These are phyloP conservation scores for Fregata magnificens DNA, from an alignment of 2,113 vertebrate genomes.

Conservation along the genomic window DNA sequence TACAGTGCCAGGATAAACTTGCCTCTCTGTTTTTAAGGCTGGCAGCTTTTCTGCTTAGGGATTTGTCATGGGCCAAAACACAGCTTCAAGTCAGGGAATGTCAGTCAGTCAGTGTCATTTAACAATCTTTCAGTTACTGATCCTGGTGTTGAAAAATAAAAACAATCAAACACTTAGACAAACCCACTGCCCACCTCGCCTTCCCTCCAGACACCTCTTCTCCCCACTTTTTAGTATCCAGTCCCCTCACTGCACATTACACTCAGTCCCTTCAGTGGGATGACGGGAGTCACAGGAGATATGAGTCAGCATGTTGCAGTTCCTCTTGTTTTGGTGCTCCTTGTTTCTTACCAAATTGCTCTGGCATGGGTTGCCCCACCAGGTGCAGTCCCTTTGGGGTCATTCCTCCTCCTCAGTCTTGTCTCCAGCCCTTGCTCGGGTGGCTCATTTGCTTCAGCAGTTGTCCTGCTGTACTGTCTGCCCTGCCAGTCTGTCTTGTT, in stretches of 20 bases:
- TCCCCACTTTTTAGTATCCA: background rate
- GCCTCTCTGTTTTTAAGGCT: background rate
- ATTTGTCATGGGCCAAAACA: background rate
- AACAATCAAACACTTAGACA: background rate
- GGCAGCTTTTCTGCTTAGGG: background rate
- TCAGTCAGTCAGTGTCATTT: background rate
- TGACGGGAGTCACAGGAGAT: background rate
- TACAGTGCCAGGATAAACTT: background rate
- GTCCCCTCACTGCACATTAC: background rate
- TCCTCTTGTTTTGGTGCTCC: background rate
- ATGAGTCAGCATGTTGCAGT: background rate
- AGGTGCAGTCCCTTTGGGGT: background rate
- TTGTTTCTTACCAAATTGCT: background rate
- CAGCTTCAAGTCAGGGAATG: background rate
- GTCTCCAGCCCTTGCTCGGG: background rate
- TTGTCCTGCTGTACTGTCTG: background rate
- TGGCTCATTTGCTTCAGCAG: background rate
- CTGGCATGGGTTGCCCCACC: background rate
- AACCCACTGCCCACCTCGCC: background rate
- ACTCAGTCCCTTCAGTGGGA: background rate
- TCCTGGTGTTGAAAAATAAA: background rate
- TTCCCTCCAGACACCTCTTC: background rate
- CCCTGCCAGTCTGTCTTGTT: background rate
- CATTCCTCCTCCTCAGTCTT: background rate
- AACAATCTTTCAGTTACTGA: background rate